Evolutionary conservation across 2,113 vertebrate genomes (phyloP), one percentile per base, ranked within the genome.

Genomic region (Callipepla californica): DNA sequence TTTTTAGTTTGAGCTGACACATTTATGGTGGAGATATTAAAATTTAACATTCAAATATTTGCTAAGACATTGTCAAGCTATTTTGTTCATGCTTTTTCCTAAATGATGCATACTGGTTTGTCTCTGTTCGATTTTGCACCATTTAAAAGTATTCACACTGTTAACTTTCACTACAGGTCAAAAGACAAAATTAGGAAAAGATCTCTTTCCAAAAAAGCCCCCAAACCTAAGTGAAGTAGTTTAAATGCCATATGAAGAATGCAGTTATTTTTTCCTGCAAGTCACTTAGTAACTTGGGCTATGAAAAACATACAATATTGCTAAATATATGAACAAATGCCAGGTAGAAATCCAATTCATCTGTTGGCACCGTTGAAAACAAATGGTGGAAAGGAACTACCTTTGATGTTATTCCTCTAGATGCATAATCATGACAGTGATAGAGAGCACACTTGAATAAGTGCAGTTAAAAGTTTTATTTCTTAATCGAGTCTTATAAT

Each of bases 1-100:
- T 19, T 95, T 95, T 85, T 36, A 90, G 13, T 95, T 92, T 87
- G 32, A 89, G 85, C 28, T 93, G 94, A 94, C 81, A 94, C 50
- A 78, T 97, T 96, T 97, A 92, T 90, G 80, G 70, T 82, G 87
- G 69, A 82, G 90, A 94, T 93, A 96, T 89, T 96, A 95, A 97
- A 94, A 45, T 94, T 40, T 91, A 92, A 48, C 53, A 95, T 91
- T 45, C 58, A 95, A 94, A 96, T 96, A 95, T 96, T 96, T 97
- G 92, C 65, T 76, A 80, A 89, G 58, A 80, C 40, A 87, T 94
- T 96, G 84, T 70, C 42, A 92, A 82, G 42, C 34, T 84, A 65
- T 78, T 92, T 67, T 74, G 34, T 75, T 95, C 42, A 32, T 92
- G 74, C 89, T 96, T 89, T 94, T 72, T 95, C 84, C 67, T 78